These are phyloP conservation scores for Micronisus gabar DNA, from an alignment of 2,113 vertebrate genomes.

Conservation along the genomic window DNA sequence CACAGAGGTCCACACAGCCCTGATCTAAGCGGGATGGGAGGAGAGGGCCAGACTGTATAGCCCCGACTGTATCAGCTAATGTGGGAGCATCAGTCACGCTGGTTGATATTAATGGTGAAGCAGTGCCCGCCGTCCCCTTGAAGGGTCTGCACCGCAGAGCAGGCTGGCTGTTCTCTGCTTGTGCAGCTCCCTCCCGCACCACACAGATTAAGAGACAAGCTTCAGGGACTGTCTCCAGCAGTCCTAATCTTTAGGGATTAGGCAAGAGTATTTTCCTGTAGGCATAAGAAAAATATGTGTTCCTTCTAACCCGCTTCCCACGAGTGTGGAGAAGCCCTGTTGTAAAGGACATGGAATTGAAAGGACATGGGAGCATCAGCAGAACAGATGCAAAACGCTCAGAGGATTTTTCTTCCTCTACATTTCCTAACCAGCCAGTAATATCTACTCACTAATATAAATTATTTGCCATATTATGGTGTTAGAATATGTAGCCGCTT, in stretches of 20 bases:
- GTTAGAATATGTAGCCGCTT: not conserved
- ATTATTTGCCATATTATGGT: not conserved
- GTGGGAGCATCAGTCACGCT: not conserved
- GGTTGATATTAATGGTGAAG: not conserved
- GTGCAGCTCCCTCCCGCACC: not conserved
- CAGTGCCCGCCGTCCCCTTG: rapidly evolving
- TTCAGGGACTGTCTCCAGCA: not conserved
- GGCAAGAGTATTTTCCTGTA: not conserved
- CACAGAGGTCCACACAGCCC: not conserved
- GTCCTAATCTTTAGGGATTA: not conserved
- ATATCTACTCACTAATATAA: not conserved
- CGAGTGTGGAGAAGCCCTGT: not conserved
- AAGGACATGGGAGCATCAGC: not conserved
- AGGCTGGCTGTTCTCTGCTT: not conserved
- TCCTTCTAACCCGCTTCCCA: not conserved
- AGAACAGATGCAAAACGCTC: not conserved
- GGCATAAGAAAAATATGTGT: not conserved
- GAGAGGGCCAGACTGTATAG: not conserved
- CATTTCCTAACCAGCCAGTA: not conserved
- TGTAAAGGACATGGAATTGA: not conserved
- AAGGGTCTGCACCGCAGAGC: not conserved
- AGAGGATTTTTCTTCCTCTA: not conserved
- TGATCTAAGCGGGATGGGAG: not conserved
- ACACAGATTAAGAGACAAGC: not conserved
- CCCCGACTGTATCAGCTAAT: not conserved